phyloP scores from a whole-genome alignment of 2,888 invertebrate genomes.

The Heliothis peltigera region DNA sequence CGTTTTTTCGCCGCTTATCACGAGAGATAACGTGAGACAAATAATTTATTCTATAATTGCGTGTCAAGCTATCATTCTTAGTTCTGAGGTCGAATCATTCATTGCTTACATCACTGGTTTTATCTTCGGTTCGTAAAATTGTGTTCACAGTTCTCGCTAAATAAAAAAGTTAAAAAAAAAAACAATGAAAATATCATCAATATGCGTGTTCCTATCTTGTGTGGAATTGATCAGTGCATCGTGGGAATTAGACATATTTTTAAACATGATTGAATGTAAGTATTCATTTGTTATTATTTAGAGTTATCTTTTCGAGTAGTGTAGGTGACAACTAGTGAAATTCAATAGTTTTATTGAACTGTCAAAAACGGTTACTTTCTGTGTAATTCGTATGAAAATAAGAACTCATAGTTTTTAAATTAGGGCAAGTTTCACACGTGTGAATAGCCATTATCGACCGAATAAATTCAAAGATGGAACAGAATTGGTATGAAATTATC shows the following conservation, averaged over 20 bases:
- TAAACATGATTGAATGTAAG: not conserved
- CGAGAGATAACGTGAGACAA: not conserved
- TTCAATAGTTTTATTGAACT: too few relatives aligned
- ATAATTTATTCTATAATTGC: not conserved
- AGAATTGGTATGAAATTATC: too few relatives aligned
- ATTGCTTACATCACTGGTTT: conserved; percentile 1
- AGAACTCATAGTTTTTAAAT: too few relatives aligned
- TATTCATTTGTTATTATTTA: not conserved
- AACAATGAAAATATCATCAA: not conserved
- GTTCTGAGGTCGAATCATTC: not conserved
- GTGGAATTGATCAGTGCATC: not conserved
- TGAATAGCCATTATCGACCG: too few relatives aligned
- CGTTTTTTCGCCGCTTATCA: not conserved
- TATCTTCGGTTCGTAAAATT: not conserved
- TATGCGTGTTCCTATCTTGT: not conserved
- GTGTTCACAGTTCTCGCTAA: not conserved
- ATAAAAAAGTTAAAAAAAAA: not conserved
- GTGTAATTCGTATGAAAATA: too few relatives aligned
- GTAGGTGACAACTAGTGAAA: too few relatives aligned
- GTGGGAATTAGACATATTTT: not conserved
- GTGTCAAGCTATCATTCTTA: conserved; percentile 1
- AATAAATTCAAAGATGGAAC: too few relatives aligned
- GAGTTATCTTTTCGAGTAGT: not conserved
- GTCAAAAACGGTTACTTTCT: too few relatives aligned
- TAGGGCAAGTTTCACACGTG: too few relatives aligned